Evolutionary conservation across 2,888 invertebrate genomes (phyloP).

Genomic region (Yponomeuta plumbellus): DNA sequence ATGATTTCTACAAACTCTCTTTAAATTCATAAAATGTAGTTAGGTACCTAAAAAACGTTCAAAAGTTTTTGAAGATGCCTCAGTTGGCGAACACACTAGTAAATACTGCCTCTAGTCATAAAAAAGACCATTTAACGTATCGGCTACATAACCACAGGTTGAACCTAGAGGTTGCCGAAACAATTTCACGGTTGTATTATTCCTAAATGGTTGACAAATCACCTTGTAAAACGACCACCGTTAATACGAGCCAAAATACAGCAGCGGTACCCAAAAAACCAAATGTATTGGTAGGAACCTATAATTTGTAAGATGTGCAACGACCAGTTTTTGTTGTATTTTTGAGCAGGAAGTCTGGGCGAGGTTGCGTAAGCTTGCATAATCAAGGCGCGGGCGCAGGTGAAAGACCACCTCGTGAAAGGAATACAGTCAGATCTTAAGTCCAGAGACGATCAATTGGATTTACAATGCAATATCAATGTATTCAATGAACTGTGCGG

Average conservation of each 20-base stretch:
- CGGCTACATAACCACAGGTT: not conserved
- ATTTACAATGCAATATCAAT: too few species aligned
- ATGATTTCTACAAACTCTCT: too few species aligned
- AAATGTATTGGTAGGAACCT: too few species aligned
- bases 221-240: not conserved
- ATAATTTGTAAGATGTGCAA: too few species aligned
- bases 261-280: too few species aligned
- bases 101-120: too few species aligned
- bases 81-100: too few species aligned
- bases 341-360: slow-evolving; percentile 19
- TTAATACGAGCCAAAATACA: too few species aligned
- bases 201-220: not conserved
- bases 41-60: too few species aligned
- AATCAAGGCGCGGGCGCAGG: slow-evolving; percentile 13
- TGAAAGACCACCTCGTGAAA: slow-evolving; percentile 23
- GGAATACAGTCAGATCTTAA: slow-evolving; percentile 6
- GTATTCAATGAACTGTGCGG: too few species aligned
- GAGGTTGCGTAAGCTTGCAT: slow-evolving; percentile 20
- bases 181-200: not conserved
- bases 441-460: not conserved
- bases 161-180: not conserved
- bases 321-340: not conserved
- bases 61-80: too few species aligned
- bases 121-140: not conserved
- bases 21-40: too few species aligned